Percentiles rank a stretch among this genome's conserved stretches.
Conservation (phyloP, 1,140 invertebrate genomes). For the Ylistrum balloti region DNA sequence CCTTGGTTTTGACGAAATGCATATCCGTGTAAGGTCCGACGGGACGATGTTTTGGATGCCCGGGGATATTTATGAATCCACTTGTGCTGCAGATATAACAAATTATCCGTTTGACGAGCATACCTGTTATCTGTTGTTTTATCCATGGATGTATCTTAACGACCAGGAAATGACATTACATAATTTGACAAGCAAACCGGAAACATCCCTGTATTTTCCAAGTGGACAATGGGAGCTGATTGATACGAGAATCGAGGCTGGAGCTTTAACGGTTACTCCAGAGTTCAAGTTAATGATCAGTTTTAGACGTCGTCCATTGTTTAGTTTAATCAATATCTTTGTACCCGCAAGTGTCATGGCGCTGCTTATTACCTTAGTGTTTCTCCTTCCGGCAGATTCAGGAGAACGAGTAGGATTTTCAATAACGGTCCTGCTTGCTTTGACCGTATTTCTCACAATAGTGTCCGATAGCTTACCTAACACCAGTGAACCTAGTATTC, state of each 20-base stretch:
- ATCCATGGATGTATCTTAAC: not conserved
- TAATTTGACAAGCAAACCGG: not conserved
- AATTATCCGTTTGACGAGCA: conserved; percentile 53
- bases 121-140: not conserved
- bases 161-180: no score
- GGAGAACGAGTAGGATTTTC: conserved; percentile 49
- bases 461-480: conserved; percentile 42
- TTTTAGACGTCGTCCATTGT: conserved; percentile 43
- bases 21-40: not conserved
- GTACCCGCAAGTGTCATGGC: not conserved
- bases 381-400: conserved; percentile 48
- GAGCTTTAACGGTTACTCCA: no score
- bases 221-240: conserved; percentile 44
- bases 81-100: conserved; percentile 40
- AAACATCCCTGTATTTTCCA: not conserved
- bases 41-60: not conserved
- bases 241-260: not conserved
- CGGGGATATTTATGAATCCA: not conserved
- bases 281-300: not conserved
- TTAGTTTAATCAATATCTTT: not conserved
- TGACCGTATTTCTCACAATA: conserved; percentile 47
- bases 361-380: conserved; percentile 36
- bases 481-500: conserved; percentile 7
- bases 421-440: conserved; percentile 40
- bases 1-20: not conserved